phyloP scores from a whole-genome alignment of 2,797 vertebrate genomes.

The Liparis tanakae region DNA sequence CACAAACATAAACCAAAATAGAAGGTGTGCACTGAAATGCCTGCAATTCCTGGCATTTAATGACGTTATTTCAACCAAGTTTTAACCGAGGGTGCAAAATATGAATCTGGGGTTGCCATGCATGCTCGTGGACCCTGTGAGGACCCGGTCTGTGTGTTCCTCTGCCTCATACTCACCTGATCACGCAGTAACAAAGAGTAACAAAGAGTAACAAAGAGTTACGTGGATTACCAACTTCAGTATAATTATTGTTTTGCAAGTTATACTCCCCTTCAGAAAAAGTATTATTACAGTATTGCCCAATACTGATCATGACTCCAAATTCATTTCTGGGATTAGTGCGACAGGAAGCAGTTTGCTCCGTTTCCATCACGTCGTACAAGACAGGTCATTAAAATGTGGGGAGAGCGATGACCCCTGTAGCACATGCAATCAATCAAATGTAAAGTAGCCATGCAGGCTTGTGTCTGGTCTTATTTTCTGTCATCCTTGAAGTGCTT shows the following conservation, averaged over 20 bases:
- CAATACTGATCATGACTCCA: constrained; percentile 16
- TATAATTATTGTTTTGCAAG: too few species aligned
- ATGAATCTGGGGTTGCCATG: neutral
- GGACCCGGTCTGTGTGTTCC: neutral
- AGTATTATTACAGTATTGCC: neutral
- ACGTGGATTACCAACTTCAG: too few species aligned
- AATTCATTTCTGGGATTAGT: constrained; percentile 43
- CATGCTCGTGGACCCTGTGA: neutral
- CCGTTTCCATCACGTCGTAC: constrained; percentile 9
- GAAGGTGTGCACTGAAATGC: neutral
- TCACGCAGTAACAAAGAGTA: too few species aligned
- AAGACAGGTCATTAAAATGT: constrained; percentile 32
- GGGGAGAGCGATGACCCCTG: neutral
- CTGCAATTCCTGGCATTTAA: neutral
- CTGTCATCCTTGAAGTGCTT: constrained; percentile 10
- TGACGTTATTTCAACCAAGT: neutral
- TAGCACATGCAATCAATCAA: constrained; percentile 28
- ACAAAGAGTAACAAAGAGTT: too few species aligned
- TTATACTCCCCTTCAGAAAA: neutral
- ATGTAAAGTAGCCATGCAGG: constrained; percentile 35
- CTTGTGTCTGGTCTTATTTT: constrained; percentile 6
- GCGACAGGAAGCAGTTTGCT: constrained; percentile 41
- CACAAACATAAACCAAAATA: neutral
- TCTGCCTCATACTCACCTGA: neutral
- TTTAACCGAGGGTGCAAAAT: neutral